A percentile compares a stretch with the other conserved stretches of the same genome.
Conservation (phyloP, 2,113 vertebrate species). For the Casuarius casuarius region DNA sequence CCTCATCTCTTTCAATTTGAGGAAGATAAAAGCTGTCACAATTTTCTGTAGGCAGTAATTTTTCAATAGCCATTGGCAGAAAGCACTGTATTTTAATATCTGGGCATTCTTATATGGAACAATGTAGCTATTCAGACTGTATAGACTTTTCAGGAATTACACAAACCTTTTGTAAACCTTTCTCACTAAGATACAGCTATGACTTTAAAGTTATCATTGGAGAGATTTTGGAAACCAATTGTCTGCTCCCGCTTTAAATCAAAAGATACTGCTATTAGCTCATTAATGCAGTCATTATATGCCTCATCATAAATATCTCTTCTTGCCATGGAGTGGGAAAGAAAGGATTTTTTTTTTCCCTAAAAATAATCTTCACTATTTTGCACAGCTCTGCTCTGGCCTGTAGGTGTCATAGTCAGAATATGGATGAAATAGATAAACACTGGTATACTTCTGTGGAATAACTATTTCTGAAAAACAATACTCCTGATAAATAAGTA, state of each 20-base stretch:
- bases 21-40: conserved; percentile 58
- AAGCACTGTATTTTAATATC: conserved; percentile 54
- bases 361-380: background rate
- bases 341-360: background rate
- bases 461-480: background rate
- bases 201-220: conserved; percentile 23
- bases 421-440: conserved; percentile 3
- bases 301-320: background rate
- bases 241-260: background rate
- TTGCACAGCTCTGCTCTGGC: conserved; percentile 10
- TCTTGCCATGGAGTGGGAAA: background rate
- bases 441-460: background rate
- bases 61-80: conserved; percentile 61
- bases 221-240: background rate
- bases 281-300: background rate
- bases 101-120: conserved; percentile 43
- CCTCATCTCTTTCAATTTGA: background rate
- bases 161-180: conserved; percentile 16
- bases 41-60: conserved; percentile 53
- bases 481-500: background rate
- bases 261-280: background rate
- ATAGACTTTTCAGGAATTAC: conserved; percentile 27
- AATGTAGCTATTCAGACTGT: conserved; percentile 43
- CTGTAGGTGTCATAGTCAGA: conserved; percentile 44
- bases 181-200: background rate